Percentiles rank a stretch among this genome's conserved stretches.
Conservation (phyloP, 1,140 invertebrate species). For the Drosophila serrata region DNA sequence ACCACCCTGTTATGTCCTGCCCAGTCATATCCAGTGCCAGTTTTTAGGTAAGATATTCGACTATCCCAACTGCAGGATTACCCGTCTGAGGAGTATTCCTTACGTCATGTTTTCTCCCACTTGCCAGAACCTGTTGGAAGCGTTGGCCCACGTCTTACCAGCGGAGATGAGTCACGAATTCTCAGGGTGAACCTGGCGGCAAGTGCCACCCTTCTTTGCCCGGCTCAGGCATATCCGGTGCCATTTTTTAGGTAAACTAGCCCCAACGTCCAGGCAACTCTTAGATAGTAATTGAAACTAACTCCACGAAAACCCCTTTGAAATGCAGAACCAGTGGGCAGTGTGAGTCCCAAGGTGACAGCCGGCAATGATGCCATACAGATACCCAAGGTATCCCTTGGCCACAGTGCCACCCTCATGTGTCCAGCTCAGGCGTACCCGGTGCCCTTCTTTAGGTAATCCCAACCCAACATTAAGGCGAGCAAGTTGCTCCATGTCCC, state of each 20-base stretch:
- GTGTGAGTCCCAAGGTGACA: slow-evolving; percentile 89
- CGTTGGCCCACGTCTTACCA: slow-evolving; percentile 88
- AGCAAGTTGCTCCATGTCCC: neutral
- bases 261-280: slow-evolving; percentile 47
- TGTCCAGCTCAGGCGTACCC: slow-evolving; percentile 88
- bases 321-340: slow-evolving; percentile 89
- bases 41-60: slow-evolving; percentile 86
- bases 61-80: slow-evolving; percentile 54
- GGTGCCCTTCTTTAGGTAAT: slow-evolving; percentile 87
- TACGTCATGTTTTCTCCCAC: no score
- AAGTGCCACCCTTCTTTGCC: slow-evolving; percentile 87
- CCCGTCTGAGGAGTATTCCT: neutral
- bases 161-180: slow-evolving; percentile 82
- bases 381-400: slow-evolving; percentile 85
- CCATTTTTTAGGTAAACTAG: slow-evolving; percentile 88
- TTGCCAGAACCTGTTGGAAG: slow-evolving; percentile 89
- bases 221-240: slow-evolving; percentile 89
- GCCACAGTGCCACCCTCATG: slow-evolving; percentile 85
- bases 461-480: slow-evolving; percentile 73
- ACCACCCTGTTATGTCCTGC: slow-evolving; percentile 90
- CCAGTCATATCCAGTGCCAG: slow-evolving; percentile 90
- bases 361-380: slow-evolving; percentile 86
- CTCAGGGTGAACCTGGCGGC: slow-evolving; percentile 55
- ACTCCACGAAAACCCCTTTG: neutral
- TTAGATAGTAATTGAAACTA: neutral